A percentile compares a stretch with the other conserved stretches of the same genome.
phyloP scores from a whole-genome alignment of 1,140 invertebrate genomes.

The Aradophagus sp. region DNA sequence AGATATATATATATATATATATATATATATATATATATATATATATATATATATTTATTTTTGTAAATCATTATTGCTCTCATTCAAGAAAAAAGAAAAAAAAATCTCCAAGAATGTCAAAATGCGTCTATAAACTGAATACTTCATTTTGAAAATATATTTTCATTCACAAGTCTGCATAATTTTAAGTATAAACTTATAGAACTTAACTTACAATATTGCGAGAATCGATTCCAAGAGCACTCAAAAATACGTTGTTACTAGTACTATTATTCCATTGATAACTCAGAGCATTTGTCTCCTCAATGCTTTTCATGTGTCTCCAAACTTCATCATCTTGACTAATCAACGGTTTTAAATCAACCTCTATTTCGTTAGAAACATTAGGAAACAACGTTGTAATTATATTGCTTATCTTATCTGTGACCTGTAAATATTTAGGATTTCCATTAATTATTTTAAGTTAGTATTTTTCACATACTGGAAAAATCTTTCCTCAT shows the following conservation, averaged over 20 bases:
- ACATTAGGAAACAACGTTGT: constrained; percentile 67
- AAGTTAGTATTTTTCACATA: too few relatives aligned
- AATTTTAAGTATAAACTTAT: too few relatives aligned
- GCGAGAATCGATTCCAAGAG: constrained; percentile 86
- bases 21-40: too few relatives aligned
- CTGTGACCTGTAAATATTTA: constrained; percentile 60
- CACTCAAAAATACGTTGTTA: constrained; percentile 81
- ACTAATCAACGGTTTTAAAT: constrained; percentile 64
- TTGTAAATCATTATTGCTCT: too few relatives aligned
- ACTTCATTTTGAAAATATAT: too few relatives aligned
- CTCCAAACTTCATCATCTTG: constrained; percentile 71
- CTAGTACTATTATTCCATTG: constrained; percentile 83
- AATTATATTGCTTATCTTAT: constrained; percentile 72
- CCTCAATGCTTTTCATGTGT: constrained; percentile 79
- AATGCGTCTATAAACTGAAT: too few relatives aligned
- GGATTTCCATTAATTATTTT: too few relatives aligned
- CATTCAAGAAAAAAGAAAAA: too few relatives aligned
- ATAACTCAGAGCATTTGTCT: constrained; percentile 81
- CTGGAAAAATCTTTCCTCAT: not conserved
- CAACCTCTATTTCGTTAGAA: constrained; percentile 53
- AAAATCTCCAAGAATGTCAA: too few relatives aligned
- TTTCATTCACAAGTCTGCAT: too few relatives aligned
- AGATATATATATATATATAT: too few relatives aligned
- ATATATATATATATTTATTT: too few relatives aligned
- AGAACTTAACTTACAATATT: constrained; percentile 87